A percentile compares a stretch with the other conserved stretches of the same genome.
Evolutionary conservation across 2,113 vertebrate genomes (phyloP).

Genomic region (Motacilla tschutschensis): DNA sequence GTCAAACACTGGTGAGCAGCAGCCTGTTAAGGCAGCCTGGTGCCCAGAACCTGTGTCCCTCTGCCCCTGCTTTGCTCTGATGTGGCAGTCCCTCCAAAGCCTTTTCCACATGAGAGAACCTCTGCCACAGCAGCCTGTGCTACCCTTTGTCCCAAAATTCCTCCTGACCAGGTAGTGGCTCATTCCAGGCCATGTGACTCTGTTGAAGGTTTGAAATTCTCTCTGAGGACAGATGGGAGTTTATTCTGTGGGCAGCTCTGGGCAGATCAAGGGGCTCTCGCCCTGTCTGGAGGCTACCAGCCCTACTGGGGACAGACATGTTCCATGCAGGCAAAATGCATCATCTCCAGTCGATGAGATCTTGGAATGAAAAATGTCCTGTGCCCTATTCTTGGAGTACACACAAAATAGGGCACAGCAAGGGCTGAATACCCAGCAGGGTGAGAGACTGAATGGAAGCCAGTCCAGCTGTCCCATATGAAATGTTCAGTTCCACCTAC

Average conservation of each 20-base stretch:
- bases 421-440: neutral
- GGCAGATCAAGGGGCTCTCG: neutral
- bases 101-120: neutral
- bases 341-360: neutral
- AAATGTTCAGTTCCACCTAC: rapidly evolving
- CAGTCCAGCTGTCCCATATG: neutral
- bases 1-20: neutral
- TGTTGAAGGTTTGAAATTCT: neutral
- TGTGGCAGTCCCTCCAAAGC: neutral
- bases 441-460: neutral
- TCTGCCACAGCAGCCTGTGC: neutral
- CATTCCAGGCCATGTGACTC: neutral
- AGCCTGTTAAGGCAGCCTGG: neutral
- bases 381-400: neutral
- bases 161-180: neutral
- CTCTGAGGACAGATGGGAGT: neutral
- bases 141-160: neutral
- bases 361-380: neutral
- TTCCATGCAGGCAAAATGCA: neutral
- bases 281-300: neutral
- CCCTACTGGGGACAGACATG: neutral
- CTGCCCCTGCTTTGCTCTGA: neutral
- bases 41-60: neutral
- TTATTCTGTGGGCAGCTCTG: neutral
- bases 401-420: neutral